Conservation (phyloP, 2,797 vertebrate genomes). For the Muscicapa striata region DNA sequence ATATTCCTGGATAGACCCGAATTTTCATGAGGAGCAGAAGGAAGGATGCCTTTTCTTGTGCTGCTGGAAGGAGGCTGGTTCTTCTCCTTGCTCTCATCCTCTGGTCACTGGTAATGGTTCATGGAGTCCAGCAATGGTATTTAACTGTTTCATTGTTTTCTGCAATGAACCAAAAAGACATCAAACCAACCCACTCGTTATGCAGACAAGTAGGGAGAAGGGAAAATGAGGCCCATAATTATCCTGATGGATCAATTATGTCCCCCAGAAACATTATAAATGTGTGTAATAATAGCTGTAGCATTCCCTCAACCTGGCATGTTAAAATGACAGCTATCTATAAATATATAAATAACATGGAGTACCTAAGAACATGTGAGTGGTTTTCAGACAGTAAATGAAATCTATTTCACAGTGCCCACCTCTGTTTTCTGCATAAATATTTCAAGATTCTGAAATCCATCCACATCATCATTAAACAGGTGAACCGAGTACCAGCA, state of each 20-base stretch:
- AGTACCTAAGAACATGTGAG: neutral
- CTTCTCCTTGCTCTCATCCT: neutral
- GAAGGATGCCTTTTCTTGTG: neutral
- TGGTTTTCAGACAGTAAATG: neutral
- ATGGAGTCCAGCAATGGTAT: neutral
- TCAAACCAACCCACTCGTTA: neutral
- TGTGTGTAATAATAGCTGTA: neutral
- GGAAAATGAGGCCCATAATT: neutral
- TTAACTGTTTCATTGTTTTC: neutral
- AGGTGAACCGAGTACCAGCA: neutral
- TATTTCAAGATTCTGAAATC: slow-evolving; percentile 35
- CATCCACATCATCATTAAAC: neutral
- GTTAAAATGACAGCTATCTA: slow-evolving; percentile 35
- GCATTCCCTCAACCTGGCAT: neutral
- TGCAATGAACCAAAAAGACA: neutral
- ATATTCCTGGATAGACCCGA: neutral
- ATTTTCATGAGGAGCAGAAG: neutral
- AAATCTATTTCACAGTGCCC: neutral
- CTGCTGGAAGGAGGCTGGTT: neutral
- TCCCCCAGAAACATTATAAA: neutral
- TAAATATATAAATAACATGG: neutral
- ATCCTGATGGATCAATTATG: neutral
- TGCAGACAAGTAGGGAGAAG: neutral
- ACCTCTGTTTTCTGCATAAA: neutral
- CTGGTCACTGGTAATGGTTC: neutral